Base-by-base conservation (phyloP, 2,888 invertebrate species). In the Drosophila mimica region DNA sequence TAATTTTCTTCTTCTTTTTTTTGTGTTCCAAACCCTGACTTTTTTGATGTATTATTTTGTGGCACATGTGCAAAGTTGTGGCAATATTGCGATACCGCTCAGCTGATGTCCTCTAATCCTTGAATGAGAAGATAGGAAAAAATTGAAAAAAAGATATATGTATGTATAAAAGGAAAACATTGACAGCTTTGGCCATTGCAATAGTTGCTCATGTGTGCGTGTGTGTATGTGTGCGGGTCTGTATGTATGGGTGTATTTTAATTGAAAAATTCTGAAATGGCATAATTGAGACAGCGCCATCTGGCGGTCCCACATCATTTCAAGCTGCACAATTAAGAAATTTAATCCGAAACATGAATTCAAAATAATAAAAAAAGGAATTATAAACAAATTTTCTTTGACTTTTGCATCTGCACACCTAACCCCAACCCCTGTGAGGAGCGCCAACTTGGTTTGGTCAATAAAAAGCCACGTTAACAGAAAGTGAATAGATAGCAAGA, bases 181-280 rank as follows among this genome's bases (percentile, higher is more conserved):
- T 73, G 81, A 77, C 77, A 69, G 63, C 43, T 34, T 58, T 36
- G 38, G 38, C 13, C 31, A 31, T 62, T 52, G 31, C 51, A 31
- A 28, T 49, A 36, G 9, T 57, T 43, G 40, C 15, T 8, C 28
- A 4, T 20, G 51, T 43, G 38, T 59, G 43, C 25, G 8, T 11
- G 48, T 38, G 25, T 46, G 57, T 30, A 40, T 40, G 43, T 54
- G 28, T 30, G 59, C 52, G 28, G 46, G 46, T 36, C 13, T 38
- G 59, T n/a, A 48, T 20, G 52, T 48, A 28, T 53, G 62, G 56
- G 13, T 20, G 58, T 52, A 33, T 77, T 89, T 77, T 84, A 89
- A 89, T 89, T 89, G 89, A 88, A 88, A 84, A 82, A 88, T 89
- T 77, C 65, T 79, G 81, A 89, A 86, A 89, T 89, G 85, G 81